Base-by-base conservation (phyloP, 2,113 vertebrate genomes). In the Cromileptes altivelis region DNA sequence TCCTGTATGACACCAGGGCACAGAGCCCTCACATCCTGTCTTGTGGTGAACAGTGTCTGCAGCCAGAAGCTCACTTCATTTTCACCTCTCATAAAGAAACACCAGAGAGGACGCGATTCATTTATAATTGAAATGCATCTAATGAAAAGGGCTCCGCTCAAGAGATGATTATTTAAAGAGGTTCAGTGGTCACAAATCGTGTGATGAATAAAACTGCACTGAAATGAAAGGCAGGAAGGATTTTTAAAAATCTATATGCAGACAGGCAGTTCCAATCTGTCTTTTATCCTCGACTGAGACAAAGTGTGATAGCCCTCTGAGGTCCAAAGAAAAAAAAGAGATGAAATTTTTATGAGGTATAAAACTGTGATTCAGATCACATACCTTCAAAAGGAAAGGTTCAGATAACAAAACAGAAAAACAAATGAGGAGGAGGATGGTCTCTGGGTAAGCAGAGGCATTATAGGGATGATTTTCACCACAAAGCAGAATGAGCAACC, bases 111-210 rank as follows among this genome's bases (percentile, higher is more conserved):
- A 64, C 1, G 42, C 33, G 9, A 50, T 25, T 52, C 56, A 71
- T 64, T 15, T 1, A 37, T 70, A 25, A 82, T 82, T 52, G 27
- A 84, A 42, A 47, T 10, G 25, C 5, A 37, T 70, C 49, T 17
- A 33, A 78, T 45, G 25, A 60, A 53, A 47, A 52, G 19, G 33
- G 27, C 69, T 78, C 57, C 5, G 53, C 49, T 71, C 33, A 9
- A 18, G 6, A 49, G 14, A 21, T 25, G 61, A 57, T 50, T 63
- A 76, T 71, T 71, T 77, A 4, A 76, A 21, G 17, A 60, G 69
- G 62, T 65, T 52, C 33, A 27, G 37, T 55, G 57, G 45, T 40
- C 30, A 40, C 21, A 23, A 42, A 49, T 60, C 52, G 1, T 27
- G 52, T 30, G 21, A 27, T 13, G 57, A 75, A 50, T 80, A 33